Base-by-base conservation (phyloP, 2,888 invertebrate genomes). In the Rhagonycha fulva region DNA sequence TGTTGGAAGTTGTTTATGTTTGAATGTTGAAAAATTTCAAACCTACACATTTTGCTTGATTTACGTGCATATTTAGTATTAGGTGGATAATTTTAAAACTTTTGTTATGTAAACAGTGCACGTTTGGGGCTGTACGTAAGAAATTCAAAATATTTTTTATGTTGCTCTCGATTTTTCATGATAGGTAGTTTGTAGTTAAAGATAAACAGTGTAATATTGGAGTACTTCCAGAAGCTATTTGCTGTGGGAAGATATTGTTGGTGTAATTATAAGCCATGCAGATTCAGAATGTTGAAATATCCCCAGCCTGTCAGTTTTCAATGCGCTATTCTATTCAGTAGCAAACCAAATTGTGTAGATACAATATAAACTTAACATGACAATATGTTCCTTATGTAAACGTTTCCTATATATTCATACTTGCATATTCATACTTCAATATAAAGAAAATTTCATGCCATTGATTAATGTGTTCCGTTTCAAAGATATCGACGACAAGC, bases 281-380 rank as follows among this genome's bases (percentile, higher is more conserved):
- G 47, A 60, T 14, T n/a, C 30, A 62, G 67, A 74, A 74, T 71
- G 68, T 69, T 74, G 70, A 74, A 60, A 74, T 63, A 70, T 14
- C 14, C 28, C 28, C 68, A 69, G 28, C 60, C 62, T 75, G 77
- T 77, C 75, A 72, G 70, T 66, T 47, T 68, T 26, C 68, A 72
- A 75, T 75, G 72, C 72, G 72, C 68, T 72, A 75, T 76, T 73
- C 76, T 73, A 78, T 78, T 78, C 78, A 74, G 75, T 76, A 78
- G 78, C 76, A 74, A 76, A 70, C 73, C 24, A 76, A 32, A 74
- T 76, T 78, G 78, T 78, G 47, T 47, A 47, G 47, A 71, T 77
- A 69, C 70, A 70, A 77, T 71, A 71, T 32, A 75, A 62, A 63
- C 72, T 75, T 75, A 66, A 75, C 77, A 77, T 67, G 77, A 77